Percentiles rank a stretch among this genome's conserved stretches.
phyloP scores from a whole-genome alignment of 1,140 invertebrate genomes.

The Scaptomyza montana region DNA sequence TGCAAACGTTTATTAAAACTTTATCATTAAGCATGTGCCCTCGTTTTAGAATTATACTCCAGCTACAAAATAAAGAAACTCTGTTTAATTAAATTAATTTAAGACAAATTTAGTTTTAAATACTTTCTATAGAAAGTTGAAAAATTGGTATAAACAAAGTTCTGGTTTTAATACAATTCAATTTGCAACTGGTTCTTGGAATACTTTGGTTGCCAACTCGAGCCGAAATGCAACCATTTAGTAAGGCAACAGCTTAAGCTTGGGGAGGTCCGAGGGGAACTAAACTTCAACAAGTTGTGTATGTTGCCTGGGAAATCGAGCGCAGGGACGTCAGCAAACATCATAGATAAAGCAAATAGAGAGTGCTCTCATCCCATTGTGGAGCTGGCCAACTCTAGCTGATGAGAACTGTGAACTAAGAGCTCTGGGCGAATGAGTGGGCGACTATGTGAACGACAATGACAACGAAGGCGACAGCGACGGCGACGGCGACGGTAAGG shows the following conservation, averaged over 20 bases:
- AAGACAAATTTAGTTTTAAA: no score
- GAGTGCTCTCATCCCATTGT: slow-evolving; percentile 48
- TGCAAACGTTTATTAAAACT: background rate
- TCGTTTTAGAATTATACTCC: background rate
- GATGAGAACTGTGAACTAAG: slow-evolving; percentile 31
- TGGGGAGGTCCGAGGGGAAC: slow-evolving; percentile 16
- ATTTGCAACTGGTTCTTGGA: slow-evolving; percentile 57
- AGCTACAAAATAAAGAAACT: background rate
- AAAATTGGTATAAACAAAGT: slow-evolving; percentile 9
- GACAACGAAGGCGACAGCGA: slow-evolving; percentile 1
- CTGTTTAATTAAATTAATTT: no score
- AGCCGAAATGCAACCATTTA: slow-evolving; percentile 46
- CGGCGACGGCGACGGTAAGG: slow-evolving; percentile 38
- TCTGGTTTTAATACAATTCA: slow-evolving; percentile 4
- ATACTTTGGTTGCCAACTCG: slow-evolving; percentile 63
- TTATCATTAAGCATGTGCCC: slow-evolving; percentile 14
- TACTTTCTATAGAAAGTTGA: no score
- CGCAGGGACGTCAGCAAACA: slow-evolving; percentile 47
- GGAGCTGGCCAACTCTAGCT: slow-evolving; percentile 11
- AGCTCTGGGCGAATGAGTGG: slow-evolving; percentile 52
- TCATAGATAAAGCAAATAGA: slow-evolving; percentile 78
- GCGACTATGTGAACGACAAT: slow-evolving; percentile 54
- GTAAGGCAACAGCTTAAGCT: slow-evolving; percentile 21
- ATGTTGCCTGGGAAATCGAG: slow-evolving; percentile 58
- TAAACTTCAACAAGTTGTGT: slow-evolving; percentile 21